Base-by-base conservation (phyloP, 2,888 invertebrate genomes). In the Tachystola acroxantha region DNA sequence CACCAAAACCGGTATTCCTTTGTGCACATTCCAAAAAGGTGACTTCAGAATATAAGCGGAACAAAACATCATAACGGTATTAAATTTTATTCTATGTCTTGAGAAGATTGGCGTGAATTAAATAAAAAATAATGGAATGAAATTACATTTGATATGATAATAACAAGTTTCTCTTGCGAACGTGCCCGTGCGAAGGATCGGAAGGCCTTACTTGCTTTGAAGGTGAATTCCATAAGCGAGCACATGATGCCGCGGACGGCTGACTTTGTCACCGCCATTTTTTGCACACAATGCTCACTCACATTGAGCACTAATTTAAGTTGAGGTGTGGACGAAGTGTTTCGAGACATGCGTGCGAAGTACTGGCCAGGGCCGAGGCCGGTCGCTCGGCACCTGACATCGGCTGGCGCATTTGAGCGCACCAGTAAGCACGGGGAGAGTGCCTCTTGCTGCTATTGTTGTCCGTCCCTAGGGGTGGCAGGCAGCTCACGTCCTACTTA, bases 241-340 rank as follows among this genome's bases (percentile, higher is more conserved):
- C 84, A 86, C 86, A 86, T 86, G 51, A 85, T 73, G 42, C 86
- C 86, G 41, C 86, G 80, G 34, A 86, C 81, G 35, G 72, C 75
- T 30, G 84, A 76, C 56, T 81, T 85, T 10, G 86, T 85, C 37
- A 78, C 64, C 24, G 82, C 74, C 84, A 84, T 84, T 42, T 62
- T 9, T n/a, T 24, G 3, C 1, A 9, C 9, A 24, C 22, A 22
- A 3, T 22, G 16, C 16, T 16, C 16, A 3, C 16, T 16, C 16
- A 16, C 16, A 16, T 16, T 16, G 6, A 16, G 6, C 16, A 16
- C 16, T 16, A 16, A 16, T 16, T 16, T 16, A 16, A 16, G 6
- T 3, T 16, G 3, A 6, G 14, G 16, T 16, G 13, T 32, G 55
- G 57, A 66, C 64, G 6, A 16, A 16, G 3, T 16, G 16, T 16